phyloP scores from a whole-genome alignment of 2,797 vertebrate genomes.

The Characodon lateralis region DNA sequence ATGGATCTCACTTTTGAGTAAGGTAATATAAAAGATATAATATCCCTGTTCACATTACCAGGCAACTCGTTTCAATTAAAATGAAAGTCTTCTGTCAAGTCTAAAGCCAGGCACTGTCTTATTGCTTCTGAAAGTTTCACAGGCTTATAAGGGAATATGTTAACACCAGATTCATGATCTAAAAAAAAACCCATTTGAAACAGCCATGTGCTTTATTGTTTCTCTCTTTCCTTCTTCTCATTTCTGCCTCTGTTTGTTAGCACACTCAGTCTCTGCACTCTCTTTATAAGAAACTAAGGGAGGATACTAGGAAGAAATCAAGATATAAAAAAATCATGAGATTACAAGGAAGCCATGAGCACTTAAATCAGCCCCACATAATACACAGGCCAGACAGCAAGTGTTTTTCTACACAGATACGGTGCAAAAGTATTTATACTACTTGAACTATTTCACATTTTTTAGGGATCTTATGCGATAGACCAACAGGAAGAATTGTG shows the following conservation, averaged over 20 bases:
- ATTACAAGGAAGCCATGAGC: slow-evolving; percentile 38
- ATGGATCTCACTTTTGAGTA: slow-evolving; percentile 27
- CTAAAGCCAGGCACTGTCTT: slow-evolving; percentile 21
- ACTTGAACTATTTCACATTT: not conserved
- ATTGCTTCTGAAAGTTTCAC: slow-evolving; percentile 36
- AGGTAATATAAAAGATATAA: slow-evolving; percentile 32
- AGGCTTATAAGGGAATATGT: slow-evolving; percentile 29
- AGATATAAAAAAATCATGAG: slow-evolving; percentile 58
- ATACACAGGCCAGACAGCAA: slow-evolving; percentile 18
- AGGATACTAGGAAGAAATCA: slow-evolving; percentile 53
- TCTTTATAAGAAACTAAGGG: slow-evolving; percentile 52
- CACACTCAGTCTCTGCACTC: slow-evolving; percentile 34
- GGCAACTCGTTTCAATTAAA: slow-evolving; percentile 44
- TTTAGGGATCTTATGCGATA: not conserved
- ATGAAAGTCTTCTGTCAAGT: slow-evolving; percentile 52
- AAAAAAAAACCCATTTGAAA: slow-evolving; percentile 45
- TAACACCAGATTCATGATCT: slow-evolving; percentile 36
- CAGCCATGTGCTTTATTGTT: slow-evolving; percentile 29
- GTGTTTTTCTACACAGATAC: slow-evolving; percentile 16
- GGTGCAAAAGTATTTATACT: not conserved
- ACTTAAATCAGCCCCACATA: slow-evolving; percentile 24
- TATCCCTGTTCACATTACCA: slow-evolving; percentile 37
- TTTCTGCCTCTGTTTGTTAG: slow-evolving; percentile 18
- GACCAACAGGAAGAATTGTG: not conserved
- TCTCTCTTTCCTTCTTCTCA: slow-evolving; percentile 12